Base-by-base conservation (phyloP, 2,888 invertebrate species). In the Melitaea athalia region DNA sequence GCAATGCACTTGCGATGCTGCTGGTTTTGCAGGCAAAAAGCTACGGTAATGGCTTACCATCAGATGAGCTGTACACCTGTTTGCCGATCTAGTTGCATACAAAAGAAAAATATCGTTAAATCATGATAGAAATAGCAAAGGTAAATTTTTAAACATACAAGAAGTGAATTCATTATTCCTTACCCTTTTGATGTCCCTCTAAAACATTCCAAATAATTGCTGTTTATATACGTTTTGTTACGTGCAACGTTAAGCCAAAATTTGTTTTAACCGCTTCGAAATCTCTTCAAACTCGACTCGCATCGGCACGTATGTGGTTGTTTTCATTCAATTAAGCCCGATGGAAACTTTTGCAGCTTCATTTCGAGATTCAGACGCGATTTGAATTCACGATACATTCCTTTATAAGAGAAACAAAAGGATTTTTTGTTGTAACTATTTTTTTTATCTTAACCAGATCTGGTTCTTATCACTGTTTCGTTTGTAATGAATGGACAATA, bases 261-360 rank as follows among this genome's bases (percentile, higher is more conserved):
- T 62, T 64, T 64, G 64, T 69, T 63, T 67, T 60, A 64, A 62
- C 61, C 38, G 64, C 15, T 63, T 50, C 43, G 55, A 55, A 65
- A 62, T 67, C 63, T 61, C 50, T 33, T 47, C 10, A 15, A 55
- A 55, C 24, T 14, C 64, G 42, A 61, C 67, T 52, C 53, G 45
- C 73, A 63, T 64, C 68, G 67, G 66, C 64, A 72, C 69, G 74
- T 71, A 62, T 61, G 72, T 59, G 67, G 67, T 68, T 74, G 72
- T 75, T 74, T 75, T 72, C 71, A 74, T 67, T 75, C 72, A 74
- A 75, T 75, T 75, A 75, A 72, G 69, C 70, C 71, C 68, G 64
- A 67, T 72, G 67, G 69, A 65, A 69, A 66, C 72, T 73, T 69
- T 75, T 74, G 62, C 67, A 67, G 69, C 71, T 74, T 72, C 74